Percentiles rank a stretch among this genome's conserved stretches.
These are phyloP conservation scores for Alcis repandata DNA, from an alignment of 2,888 invertebrate genomes.

Conservation along the genomic window DNA sequence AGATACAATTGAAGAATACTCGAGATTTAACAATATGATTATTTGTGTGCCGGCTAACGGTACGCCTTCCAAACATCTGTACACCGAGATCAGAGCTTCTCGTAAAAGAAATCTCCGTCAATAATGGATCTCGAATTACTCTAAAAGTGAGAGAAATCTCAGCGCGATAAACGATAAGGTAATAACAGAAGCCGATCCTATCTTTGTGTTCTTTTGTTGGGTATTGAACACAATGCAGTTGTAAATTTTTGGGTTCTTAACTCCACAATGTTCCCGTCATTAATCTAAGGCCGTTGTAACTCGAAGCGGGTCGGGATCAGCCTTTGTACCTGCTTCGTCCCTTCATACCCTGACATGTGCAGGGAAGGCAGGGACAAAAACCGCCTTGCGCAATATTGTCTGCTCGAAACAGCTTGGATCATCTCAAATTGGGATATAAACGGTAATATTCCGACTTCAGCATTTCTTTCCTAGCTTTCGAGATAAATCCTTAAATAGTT, in stretches of 20 bases:
- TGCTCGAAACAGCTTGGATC: constrained; percentile 60
- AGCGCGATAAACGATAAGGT: constrained; percentile 80
- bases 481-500: constrained; percentile 44
- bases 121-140: constrained; percentile 81
- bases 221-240: constrained; percentile 79
- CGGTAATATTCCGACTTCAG: constrained; percentile 17
- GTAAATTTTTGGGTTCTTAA: constrained; percentile 86
- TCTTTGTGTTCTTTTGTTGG: constrained; percentile 82
- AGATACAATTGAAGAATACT: constrained; percentile 54
- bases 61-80: constrained; percentile 82
- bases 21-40: constrained; percentile 56
- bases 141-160: constrained; percentile 81
- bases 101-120: constrained; percentile 64
- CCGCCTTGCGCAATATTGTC: constrained; percentile 80
- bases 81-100: constrained; percentile 59
- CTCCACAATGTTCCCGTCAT: constrained; percentile 84
- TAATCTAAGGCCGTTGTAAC: constrained; percentile 84
- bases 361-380: constrained; percentile 70
- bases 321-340: constrained; percentile 82
- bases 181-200: constrained; percentile 84
- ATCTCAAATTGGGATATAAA: constrained; percentile 68
- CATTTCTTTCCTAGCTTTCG: constrained; percentile 11
- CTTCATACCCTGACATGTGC: constrained; percentile 82
- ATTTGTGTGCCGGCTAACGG: constrained; percentile 74
- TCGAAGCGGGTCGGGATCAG: constrained; percentile 74